Evolutionary conservation across 2,888 invertebrate genomes (phyloP).

Genomic region (Alloscopus bannaensis): DNA sequence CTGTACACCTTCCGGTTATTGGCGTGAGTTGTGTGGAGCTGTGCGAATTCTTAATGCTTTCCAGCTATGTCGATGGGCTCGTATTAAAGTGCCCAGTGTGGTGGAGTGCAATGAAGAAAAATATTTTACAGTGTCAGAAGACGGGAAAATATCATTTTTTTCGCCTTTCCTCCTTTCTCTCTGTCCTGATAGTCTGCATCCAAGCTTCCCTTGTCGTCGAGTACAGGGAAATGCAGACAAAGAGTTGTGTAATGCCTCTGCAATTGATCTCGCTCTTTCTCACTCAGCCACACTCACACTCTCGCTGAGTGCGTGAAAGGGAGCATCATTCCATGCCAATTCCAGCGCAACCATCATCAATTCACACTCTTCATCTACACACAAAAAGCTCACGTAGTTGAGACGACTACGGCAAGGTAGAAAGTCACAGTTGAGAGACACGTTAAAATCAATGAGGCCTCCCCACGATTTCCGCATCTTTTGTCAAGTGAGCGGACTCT

Average conservation of each 20-base stretch:
- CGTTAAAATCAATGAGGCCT: constrained; percentile 53
- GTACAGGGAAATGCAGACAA: constrained; percentile 37
- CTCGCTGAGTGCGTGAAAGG: too few species aligned
- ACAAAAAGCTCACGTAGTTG: constrained; percentile 16
- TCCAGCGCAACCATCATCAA: constrained; percentile 18
- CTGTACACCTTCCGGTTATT: not conserved
- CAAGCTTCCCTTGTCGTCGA: not conserved
- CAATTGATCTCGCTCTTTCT: constrained; percentile 38
- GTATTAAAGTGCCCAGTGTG: not conserved
- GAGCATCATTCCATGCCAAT: constrained; percentile 46
- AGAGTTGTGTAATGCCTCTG: too few species aligned
- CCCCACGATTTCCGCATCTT: constrained; percentile 56
- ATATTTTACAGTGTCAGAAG: constrained; percentile 17
- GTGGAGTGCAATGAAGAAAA: constrained; percentile 4
- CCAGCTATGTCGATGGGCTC: not conserved
- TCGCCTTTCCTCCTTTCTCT: constrained; percentile 27
- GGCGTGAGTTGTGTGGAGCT: too few species aligned
- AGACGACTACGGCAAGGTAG: constrained; percentile 56
- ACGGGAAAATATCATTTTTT: constrained; percentile 41
- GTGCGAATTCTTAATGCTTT: too few species aligned
- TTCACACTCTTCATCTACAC: too few species aligned
- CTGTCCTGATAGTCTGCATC: not conserved
- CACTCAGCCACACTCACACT: too few species aligned
- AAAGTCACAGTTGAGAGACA: constrained; percentile 45
- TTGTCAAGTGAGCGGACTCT: constrained; percentile 59